Evolutionary conservation across 2,113 vertebrate genomes (phyloP), one percentile per base, ranked within the genome.

Genomic region (Melanerpes formicivorus): DNA sequence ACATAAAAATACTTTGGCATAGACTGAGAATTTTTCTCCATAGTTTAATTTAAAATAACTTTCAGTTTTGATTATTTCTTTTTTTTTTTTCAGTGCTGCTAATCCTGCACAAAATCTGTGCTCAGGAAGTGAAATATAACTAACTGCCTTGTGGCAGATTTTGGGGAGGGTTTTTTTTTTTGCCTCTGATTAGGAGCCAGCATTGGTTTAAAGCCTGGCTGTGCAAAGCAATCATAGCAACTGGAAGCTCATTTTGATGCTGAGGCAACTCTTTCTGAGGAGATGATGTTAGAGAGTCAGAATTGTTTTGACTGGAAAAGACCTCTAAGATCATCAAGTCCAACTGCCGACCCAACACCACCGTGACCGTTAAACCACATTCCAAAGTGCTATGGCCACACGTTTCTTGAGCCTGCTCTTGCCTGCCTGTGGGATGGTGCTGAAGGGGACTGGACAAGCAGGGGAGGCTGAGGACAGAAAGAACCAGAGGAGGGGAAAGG

Each of bases 121-220:
- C 30, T 89, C 18, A 70, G 42, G 50, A 89, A 75, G 19, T 23
- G n/a, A 89, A 93, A 80, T 64, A 6, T 44, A 91, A 74, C 93
- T 73, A 91, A 74, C 91, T 73, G 18, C 74, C 32, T 78, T 5
- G 1, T 5, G 3, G 30, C 19, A 88, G 52, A 73, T 50, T 48
- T 40, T 11, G 40, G 40, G 40, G 40, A 9, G 37, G 9, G 69
- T 5, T 86, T 80, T 50, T 22, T 22, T 50, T 50, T 50, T 50
- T 80, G 21, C 9, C 9, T 90, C 44, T 72, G 56, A 77, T 90
- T 60, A 88, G 44, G 54, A 79, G n/a, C 22, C 58, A 72, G 40
- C 50, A n/a, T 30, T 82, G 32, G 27, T 87, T 94, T 77, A 44
- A 90, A 87, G 74, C 26, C 27, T 17, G 4, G 27, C 6, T 56